Percentiles rank a stretch among this genome's conserved stretches.
These are phyloP conservation scores for Zophobas atratus DNA, from an alignment of 1,140 invertebrate genomes.

Conservation along the genomic window DNA sequence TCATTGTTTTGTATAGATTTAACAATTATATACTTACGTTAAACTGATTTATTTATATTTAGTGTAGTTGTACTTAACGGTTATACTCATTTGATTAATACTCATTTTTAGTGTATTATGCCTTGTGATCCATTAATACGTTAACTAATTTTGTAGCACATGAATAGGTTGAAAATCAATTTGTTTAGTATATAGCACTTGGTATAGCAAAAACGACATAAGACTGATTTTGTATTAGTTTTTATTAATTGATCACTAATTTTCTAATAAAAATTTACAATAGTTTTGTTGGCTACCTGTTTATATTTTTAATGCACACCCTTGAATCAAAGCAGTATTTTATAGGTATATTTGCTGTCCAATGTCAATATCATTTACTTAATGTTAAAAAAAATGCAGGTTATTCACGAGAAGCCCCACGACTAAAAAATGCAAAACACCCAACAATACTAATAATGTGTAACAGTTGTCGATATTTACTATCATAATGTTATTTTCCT, in stretches of 20 bases:
- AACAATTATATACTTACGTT: background rate
- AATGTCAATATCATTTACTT: too few species aligned
- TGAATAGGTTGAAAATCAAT: background rate
- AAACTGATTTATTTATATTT: slow-evolving; percentile 7
- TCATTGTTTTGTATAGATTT: slow-evolving; percentile 25
- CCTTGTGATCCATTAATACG: slow-evolving; percentile 6
- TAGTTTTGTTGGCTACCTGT: background rate
- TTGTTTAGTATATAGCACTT: background rate
- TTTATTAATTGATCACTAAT: slow-evolving; percentile 21
- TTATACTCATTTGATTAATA: slow-evolving; percentile 27
- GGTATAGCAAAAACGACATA: slow-evolving; percentile 17
- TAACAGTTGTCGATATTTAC: too few species aligned
- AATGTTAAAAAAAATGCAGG: too few species aligned
- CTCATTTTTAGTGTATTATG: slow-evolving; percentile 18
- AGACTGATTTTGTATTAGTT: slow-evolving; percentile 47
- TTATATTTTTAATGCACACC: background rate
- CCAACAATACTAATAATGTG: too few species aligned
- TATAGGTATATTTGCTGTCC: too few species aligned
- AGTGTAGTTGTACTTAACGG: background rate
- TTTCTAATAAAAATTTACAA: slow-evolving; percentile 8
- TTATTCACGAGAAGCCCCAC: too few species aligned
- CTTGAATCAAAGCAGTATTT: too few species aligned
- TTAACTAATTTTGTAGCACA: background rate
- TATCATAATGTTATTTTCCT: too few species aligned
- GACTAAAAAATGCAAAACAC: too few species aligned